Conservation (phyloP, 1,140 invertebrate species). For the Brachionus koreanus region DNA sequence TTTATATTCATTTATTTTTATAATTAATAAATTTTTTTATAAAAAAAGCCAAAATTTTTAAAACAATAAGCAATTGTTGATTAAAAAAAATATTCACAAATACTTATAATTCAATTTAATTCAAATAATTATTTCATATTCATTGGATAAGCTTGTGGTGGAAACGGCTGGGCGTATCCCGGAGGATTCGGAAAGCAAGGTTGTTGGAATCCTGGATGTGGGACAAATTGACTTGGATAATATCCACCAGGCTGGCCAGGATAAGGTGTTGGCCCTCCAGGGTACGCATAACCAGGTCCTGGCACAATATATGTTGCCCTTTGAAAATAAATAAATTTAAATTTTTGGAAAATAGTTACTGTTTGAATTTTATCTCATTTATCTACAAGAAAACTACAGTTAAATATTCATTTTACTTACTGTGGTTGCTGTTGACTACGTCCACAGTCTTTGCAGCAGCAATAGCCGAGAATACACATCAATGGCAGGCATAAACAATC, state of each 20-base stretch:
- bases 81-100: constrained; percentile 10
- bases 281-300: constrained; percentile 22
- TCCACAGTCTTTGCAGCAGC: constrained; percentile 21
- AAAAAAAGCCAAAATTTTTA: not conserved
- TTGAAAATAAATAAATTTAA: not conserved
- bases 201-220: constrained; percentile 25
- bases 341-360: no score
- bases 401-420: not conserved
- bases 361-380: no score
- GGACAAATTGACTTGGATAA: constrained; percentile 29
- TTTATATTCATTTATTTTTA: not conserved
- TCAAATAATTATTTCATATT: constrained; percentile 8
- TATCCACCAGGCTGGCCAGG: constrained; percentile 27
- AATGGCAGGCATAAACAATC: constrained; percentile 37
- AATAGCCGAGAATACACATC: constrained; percentile 31
- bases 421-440: not conserved
- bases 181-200: constrained; percentile 5
- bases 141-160: not conserved
- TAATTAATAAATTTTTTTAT: not conserved
- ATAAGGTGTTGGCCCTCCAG: constrained; percentile 32
- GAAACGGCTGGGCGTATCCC: not conserved
- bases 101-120: no score
- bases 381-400: no score
- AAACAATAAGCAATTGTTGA: not conserved
- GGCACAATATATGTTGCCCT: constrained; percentile 19